These are phyloP conservation scores for Melieria picta DNA, from an alignment of 2,888 invertebrate genomes.

Conservation along the genomic window DNA sequence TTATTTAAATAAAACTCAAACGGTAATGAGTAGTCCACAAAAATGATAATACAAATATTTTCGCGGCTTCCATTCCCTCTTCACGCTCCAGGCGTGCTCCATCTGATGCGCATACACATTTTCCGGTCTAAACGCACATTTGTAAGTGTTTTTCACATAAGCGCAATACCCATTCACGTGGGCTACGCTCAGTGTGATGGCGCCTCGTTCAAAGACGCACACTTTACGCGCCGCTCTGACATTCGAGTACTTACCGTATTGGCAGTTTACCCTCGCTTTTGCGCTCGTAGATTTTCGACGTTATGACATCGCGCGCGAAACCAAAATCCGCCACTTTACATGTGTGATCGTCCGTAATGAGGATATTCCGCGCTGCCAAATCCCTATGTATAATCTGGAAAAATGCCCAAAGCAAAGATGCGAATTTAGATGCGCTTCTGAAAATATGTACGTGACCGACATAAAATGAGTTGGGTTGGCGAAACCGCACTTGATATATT, in stretches of 20 bases:
- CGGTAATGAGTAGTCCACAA: too few species aligned
- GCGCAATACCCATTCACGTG: background rate
- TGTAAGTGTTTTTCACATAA: background rate
- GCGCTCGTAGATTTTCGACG: conserved; percentile 87
- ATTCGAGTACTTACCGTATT: conserved; percentile 69
- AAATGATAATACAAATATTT: too few species aligned
- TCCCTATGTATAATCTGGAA: conserved; percentile 88
- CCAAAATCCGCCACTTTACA: conserved; percentile 96
- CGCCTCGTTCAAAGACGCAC: too few species aligned
- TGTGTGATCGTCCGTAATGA: conserved; percentile 86
- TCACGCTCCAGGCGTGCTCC: too few species aligned
- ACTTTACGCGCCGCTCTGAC: background rate
- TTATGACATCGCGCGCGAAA: conserved; percentile 88
- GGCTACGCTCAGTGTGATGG: background rate
- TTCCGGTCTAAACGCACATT: too few species aligned
- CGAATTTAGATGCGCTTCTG: background rate
- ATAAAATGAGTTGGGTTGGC: background rate
- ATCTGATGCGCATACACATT: too few species aligned
- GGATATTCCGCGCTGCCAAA: conserved; percentile 87
- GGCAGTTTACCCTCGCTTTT: conserved; percentile 85
- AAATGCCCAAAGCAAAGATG: conserved; percentile 5
- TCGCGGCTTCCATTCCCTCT: too few species aligned
- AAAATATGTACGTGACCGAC: background rate
- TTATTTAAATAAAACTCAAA: too few species aligned
- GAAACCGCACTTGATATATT: background rate